phyloP scores from a whole-genome alignment of 2,888 invertebrate genomes.

The Pristionchus exspectatus region DNA sequence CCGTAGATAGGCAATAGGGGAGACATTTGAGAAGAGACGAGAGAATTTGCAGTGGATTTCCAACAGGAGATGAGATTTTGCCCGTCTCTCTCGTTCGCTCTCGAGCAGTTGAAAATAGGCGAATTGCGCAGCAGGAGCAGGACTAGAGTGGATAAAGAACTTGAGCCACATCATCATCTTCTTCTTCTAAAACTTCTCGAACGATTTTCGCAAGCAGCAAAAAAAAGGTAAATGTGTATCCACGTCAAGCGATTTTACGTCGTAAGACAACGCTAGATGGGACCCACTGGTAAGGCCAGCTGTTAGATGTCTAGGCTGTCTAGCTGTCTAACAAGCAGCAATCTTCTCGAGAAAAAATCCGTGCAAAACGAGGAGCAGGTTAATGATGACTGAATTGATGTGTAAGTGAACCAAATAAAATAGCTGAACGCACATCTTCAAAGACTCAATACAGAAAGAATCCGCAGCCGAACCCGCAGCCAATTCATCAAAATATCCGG shows the following conservation, averaged over 20 bases:
- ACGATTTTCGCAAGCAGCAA: background rate
- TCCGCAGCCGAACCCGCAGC: background rate
- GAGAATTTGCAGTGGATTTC: background rate
- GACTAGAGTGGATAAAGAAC: background rate
- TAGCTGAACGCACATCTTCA: background rate
- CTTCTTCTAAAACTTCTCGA: background rate
- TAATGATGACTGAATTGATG: background rate
- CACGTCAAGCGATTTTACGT: too few relatives aligned
- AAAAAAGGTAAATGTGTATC: too few relatives aligned
- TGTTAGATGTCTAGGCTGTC: too few relatives aligned
- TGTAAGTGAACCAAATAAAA: background rate
- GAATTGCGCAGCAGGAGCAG: background rate
- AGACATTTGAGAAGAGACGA: background rate
- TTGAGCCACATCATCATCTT: too few relatives aligned
- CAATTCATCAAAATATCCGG: constrained; percentile 10
- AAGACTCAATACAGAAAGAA: background rate
- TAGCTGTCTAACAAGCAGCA: too few relatives aligned
- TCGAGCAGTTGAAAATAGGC: background rate
- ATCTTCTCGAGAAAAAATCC: background rate
- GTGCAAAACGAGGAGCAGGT: background rate
- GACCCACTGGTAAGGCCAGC: too few relatives aligned
- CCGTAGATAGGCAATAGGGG: too few relatives aligned
- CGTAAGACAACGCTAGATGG: too few relatives aligned
- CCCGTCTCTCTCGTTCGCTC: background rate
- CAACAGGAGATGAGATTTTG: constrained; percentile 42